These are phyloP conservation scores for Trichomalopsis sarcophagae DNA, from an alignment of 1,140 invertebrate genomes.

Conservation along the genomic window DNA sequence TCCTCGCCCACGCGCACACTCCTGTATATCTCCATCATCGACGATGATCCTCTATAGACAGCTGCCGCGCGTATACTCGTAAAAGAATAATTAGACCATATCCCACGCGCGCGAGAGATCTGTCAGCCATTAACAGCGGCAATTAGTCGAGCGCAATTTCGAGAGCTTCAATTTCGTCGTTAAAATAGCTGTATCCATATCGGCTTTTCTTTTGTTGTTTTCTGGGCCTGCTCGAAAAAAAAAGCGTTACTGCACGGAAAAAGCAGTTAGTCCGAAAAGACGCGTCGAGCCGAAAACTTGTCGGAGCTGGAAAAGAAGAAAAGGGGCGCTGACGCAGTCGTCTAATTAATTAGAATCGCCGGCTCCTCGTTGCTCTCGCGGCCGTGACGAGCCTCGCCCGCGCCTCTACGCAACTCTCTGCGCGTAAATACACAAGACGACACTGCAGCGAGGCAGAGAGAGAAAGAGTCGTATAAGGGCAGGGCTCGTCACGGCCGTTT, in stretches of 20 bases:
- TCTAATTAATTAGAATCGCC: not conserved
- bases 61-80: not conserved
- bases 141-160: conserved; percentile 15
- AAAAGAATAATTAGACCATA: not conserved
- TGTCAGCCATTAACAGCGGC: not conserved
- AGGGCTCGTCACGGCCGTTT: conserved; percentile 39
- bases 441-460: not conserved
- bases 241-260: not conserved
- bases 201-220: not conserved
- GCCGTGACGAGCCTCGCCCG: not conserved
- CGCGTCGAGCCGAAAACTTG: not conserved
- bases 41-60: not conserved
- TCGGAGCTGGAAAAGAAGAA: not conserved
- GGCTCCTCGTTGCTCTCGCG: not conserved
- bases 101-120: not conserved
- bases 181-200: not conserved
- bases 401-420: not conserved
- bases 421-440: not conserved
- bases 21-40: not conserved
- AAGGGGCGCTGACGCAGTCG: too few relatives aligned
- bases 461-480: not conserved
- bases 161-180: conserved; percentile 8
- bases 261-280: not conserved
- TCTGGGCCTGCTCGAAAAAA: not conserved
- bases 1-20: not conserved